phyloP scores from a whole-genome alignment of 2,888 invertebrate species.

The Fabriciana adippe region DNA sequence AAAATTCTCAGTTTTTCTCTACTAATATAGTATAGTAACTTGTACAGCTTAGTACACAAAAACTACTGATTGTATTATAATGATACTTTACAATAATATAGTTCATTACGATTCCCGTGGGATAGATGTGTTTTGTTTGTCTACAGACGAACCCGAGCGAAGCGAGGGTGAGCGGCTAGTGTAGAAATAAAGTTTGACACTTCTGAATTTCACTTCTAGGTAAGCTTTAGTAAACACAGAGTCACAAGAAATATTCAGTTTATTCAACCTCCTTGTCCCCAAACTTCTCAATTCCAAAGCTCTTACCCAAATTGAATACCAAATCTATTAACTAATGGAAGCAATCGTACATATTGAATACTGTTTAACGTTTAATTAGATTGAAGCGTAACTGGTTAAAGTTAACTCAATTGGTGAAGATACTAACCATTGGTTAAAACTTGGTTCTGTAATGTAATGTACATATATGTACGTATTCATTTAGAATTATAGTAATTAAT shows the following conservation, averaged over 20 bases:
- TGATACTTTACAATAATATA: too few relatives aligned
- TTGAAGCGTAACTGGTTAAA: conserved; percentile 7
- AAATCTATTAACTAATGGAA: conserved; percentile 24
- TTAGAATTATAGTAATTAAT: neutral
- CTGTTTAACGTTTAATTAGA: conserved; percentile 16
- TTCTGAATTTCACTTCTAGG: neutral
- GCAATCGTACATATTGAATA: conserved; percentile 21
- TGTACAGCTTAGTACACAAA: too few relatives aligned
- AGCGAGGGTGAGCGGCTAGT: too few relatives aligned
- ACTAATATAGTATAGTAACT: too few relatives aligned
- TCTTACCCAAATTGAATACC: conserved; percentile 21
- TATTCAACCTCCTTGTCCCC: neutral
- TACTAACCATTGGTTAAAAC: conserved; percentile 6
- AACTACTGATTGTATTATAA: too few relatives aligned
- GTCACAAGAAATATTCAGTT: neutral
- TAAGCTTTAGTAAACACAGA: neutral
- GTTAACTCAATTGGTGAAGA: conserved; percentile 7
- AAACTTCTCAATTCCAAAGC: conserved; percentile 8
- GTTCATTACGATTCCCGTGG: too few relatives aligned
- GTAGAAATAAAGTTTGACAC: too few relatives aligned
- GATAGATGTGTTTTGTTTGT: too few relatives aligned
- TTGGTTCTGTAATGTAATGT: neutral
- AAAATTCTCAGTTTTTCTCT: too few relatives aligned
- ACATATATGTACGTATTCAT: neutral
- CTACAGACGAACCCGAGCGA: too few relatives aligned